Conservation (phyloP, 2,888 invertebrate species). For the Rhyacophila evoluta region DNA sequence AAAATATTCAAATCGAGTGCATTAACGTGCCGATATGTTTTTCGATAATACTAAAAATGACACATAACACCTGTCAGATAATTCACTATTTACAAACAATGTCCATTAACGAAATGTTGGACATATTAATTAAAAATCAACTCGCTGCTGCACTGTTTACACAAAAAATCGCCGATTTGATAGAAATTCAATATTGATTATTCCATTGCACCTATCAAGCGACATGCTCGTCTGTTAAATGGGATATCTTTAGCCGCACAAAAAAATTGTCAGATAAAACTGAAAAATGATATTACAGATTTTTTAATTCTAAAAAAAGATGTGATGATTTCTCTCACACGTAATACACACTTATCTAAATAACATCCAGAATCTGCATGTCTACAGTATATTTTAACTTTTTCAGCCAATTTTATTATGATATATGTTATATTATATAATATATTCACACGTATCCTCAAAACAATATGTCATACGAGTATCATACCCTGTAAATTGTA, state of each 20-base stretch:
- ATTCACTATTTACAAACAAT: slow-evolving; percentile 6
- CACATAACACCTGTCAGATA: slow-evolving; percentile 3
- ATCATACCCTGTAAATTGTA: no score
- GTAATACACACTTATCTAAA: neutral
- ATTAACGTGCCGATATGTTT: neutral
- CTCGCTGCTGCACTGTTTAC: neutral
- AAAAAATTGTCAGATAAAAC: neutral
- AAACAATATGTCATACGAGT: no score
- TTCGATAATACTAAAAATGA: neutral
- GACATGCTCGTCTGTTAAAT: neutral
- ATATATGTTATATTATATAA: no score
- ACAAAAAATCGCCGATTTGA: neutral
- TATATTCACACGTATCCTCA: no score
- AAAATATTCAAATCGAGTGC: neutral
- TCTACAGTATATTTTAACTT: no score
- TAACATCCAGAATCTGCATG: no score
- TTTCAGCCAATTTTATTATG: no score
- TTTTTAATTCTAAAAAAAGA: slow-evolving; percentile 22
- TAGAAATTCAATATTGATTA: slow-evolving; percentile 3
- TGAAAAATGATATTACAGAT: neutral
- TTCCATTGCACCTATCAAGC: slow-evolving; percentile 1
- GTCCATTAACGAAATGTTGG: neutral
- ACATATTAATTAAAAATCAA: neutral
- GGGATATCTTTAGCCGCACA: neutral
- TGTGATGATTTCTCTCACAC: neutral